Evolutionary conservation across 2,888 invertebrate genomes (phyloP).

Genomic region (Tachina lurida): DNA sequence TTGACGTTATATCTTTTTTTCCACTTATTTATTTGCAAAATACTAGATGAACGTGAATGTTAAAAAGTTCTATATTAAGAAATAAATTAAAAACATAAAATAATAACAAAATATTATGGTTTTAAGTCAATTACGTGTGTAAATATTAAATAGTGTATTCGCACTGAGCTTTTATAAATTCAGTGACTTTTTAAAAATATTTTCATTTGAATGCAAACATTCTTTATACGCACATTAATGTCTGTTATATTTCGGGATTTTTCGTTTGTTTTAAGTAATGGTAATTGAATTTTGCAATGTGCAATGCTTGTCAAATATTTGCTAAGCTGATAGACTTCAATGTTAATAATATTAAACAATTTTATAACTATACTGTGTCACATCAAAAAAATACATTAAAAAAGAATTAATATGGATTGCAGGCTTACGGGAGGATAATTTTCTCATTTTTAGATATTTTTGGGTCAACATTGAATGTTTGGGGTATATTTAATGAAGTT

Average conservation of each 20-base stretch:
- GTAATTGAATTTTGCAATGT: neutral
- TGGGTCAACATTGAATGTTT: too few species aligned
- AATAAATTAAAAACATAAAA: conserved; percentile 7
- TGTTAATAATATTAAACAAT: neutral
- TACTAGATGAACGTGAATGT: conserved; percentile 35
- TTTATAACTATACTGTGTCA: too few species aligned
- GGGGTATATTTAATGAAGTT: too few species aligned
- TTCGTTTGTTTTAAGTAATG: neutral
- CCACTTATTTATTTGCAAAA: conserved; percentile 33
- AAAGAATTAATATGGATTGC: too few species aligned
- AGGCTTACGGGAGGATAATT: too few species aligned
- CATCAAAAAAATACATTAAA: too few species aligned
- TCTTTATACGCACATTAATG: neutral
- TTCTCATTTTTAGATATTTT: too few species aligned
- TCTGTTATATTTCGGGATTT: neutral
- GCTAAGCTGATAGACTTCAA: neutral
- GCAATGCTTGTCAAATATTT: neutral
- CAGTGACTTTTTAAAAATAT: neutral
- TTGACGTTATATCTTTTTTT: conserved; percentile 29
- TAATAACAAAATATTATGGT: conserved; percentile 22
- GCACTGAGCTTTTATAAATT: conserved; percentile 5
- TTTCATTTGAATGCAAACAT: neutral
- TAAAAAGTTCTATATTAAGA: conserved; percentile 46
- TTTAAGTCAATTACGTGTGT: conserved; percentile 59
- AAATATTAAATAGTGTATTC: conserved; percentile 48